phyloP scores from a whole-genome alignment of 2,888 invertebrate species.

The Lasioglossum vierecki region DNA sequence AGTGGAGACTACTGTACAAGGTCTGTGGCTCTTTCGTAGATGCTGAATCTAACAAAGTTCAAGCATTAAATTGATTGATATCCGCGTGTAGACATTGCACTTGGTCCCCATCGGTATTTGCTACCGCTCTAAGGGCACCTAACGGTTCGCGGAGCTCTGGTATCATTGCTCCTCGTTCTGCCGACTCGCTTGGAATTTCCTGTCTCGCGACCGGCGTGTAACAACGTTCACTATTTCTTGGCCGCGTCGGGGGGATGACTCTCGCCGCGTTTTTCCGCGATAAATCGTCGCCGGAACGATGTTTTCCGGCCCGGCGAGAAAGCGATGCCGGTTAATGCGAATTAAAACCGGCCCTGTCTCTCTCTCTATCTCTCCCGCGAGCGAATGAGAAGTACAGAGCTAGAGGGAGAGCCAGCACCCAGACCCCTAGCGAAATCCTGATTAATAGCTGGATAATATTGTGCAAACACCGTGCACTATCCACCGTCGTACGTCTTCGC shows the following conservation, averaged over 20 bases:
- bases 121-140: conserved; percentile 42
- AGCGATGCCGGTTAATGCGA: conserved; percentile 60
- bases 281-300: conserved; percentile 56
- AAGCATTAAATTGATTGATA: conserved; percentile 10
- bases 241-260: conserved; percentile 20
- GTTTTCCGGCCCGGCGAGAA: conserved; percentile 23
- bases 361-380: background rate
- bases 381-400: background rate
- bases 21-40: background rate
- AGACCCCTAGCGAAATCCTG: conserved; percentile 73
- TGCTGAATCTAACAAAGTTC: background rate
- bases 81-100: background rate
- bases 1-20: background rate
- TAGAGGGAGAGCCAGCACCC: background rate
- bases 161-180: conserved; percentile 44
- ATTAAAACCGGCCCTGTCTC: conserved; percentile 59
- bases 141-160: conserved; percentile 46
- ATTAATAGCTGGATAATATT: conserved; percentile 81
- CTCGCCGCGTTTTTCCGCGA: conserved; percentile 57
- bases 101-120: conserved; percentile 16
- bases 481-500: conserved; percentile 72
- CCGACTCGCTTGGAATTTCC: conserved; percentile 51
- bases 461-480: conserved; percentile 76
- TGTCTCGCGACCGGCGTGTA: conserved; percentile 27
- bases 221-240: conserved; percentile 41